Percentiles rank a stretch among this genome's conserved stretches.
These are phyloP conservation scores for Anastatus disparis DNA, from an alignment of 1,140 invertebrate species.

Conservation along the genomic window DNA sequence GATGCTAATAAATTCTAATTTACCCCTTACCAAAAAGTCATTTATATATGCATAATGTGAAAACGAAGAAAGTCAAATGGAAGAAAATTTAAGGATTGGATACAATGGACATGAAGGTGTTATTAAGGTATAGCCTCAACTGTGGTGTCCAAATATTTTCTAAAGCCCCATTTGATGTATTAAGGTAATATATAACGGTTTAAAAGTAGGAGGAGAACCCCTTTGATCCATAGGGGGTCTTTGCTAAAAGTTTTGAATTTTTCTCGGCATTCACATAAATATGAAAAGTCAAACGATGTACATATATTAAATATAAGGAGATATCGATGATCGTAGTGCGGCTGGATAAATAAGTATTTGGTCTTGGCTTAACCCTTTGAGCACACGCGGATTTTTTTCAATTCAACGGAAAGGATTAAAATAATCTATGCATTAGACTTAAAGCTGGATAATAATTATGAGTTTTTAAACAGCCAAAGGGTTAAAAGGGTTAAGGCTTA, in stretches of 20 bases:
- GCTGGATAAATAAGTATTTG: too few relatives aligned
- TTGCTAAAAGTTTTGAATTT: too few relatives aligned
- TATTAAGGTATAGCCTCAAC: too few relatives aligned
- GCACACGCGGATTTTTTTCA: background rate
- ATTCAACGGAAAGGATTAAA: background rate
- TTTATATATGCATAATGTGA: too few relatives aligned
- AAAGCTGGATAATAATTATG: slow-evolving; percentile 27
- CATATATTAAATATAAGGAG: too few relatives aligned
- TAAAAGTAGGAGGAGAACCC: background rate
- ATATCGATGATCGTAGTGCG: background rate
- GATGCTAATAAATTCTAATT: too few relatives aligned
- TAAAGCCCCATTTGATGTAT: background rate
- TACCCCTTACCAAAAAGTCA: too few relatives aligned
- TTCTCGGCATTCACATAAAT: too few relatives aligned
- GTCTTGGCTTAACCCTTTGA: slow-evolving; percentile 11
- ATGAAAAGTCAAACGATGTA: too few relatives aligned
- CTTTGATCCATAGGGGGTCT: too few relatives aligned
- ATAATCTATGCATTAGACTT: slow-evolving; percentile 25
- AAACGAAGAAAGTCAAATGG: too few relatives aligned
- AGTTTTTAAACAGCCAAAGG: background rate
- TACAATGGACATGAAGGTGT: background rate
- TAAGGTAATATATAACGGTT: too few relatives aligned
- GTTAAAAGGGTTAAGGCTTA: background rate
- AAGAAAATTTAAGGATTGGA: slow-evolving; percentile 48
- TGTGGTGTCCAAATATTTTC: slow-evolving; percentile 26